Evolutionary conservation across 2,113 vertebrate species (phyloP), one percentile per base, ranked within the genome.

Genomic region (Tetrao urogallus): DNA sequence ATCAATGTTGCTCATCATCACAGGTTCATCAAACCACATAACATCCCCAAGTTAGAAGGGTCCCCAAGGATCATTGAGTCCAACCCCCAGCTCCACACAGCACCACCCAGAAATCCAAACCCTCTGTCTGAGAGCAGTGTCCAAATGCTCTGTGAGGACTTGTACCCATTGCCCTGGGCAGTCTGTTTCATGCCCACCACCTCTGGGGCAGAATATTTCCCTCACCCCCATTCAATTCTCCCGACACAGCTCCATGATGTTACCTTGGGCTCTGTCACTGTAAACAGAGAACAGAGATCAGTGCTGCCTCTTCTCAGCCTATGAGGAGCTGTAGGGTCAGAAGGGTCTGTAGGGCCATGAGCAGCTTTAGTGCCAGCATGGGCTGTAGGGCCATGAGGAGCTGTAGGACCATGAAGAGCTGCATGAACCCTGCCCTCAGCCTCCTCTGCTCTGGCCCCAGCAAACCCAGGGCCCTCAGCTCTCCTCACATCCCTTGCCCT

Each of bases 1-100:
- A 32, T 12, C 0, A 0, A 45, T 42, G 6, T 10, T 57, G 27
- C 3, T 16, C 4, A 71, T 88, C 22, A 25, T 4, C 32, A 11
- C 0, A n/a, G 22, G 5, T 63, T 63, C 60, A 40, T 28, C 38
- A 38, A 40, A 64, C 40, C 16, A 40, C 12, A 40, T 16, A 28
- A 19, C 36, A 40, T 28, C 25, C 25, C 11, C 4, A 25, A 64
- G 38, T 28, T 64, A 27, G 38, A 28, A 17, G 17, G 16, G 38
- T 40, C 16, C 36, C 25, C 38, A 40, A 40, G 61, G 38, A 64
- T 8, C 25, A 28, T 5, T 28, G 7, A 40, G 25, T 19, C 36
- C 25, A 64, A 10, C 7, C 18, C 25, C 16, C 8, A 25, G 10
- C 61, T 28, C 61, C 16, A 40, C 17, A 28, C 15, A 40, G 38